Evolutionary conservation across 2,888 invertebrate species (phyloP), one percentile per base, ranked within the genome.

Genomic region (Eristalinus aeneus): DNA sequence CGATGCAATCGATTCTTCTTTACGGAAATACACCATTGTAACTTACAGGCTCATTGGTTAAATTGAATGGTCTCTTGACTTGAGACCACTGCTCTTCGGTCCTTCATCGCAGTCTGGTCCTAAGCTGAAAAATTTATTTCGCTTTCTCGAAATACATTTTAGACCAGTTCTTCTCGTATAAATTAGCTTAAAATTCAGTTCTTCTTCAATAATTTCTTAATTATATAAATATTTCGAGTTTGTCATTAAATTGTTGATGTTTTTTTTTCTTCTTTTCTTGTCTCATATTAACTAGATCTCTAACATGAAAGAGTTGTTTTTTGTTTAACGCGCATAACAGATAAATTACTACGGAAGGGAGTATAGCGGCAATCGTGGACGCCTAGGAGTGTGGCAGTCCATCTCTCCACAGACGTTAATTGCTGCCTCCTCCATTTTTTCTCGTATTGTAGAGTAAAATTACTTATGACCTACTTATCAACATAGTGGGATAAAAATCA

Each of bases 121-220:
- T 69, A 36, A 16, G 63, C 73, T 74, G 83, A 83, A 73, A 83
- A 79, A 61, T 83, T 83, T 83, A 83, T 83, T 83, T 78, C 53
- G 68, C 78, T 74, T 74, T 78, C n/a, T 60, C 22, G 60, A 58
- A 60, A 73, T 74, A 83, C 78, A 83, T 65, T 60, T 63, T 78
- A 54, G 69, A 54, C 60, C 3, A 23, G 72, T 58, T 72, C 6
- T 36, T 58, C 76, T 68, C 53, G 67, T 75, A 67, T 77, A 73
- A 82, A 82, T 68, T 78, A 83, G 71, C 63, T 80, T 85, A 85
- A 79, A 61, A 80, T 46, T 72, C 84, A 71, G 58, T 67, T 58
- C 58, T 46, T 78, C 61, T 72, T 75, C 36, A 39, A 23, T 39
- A 56, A 58, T 71, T 53, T 74, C 72, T 75, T 72, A 71, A 56